Evolutionary conservation across 2,888 invertebrate species (phyloP).

Genomic region (Drosophila ezoana): DNA sequence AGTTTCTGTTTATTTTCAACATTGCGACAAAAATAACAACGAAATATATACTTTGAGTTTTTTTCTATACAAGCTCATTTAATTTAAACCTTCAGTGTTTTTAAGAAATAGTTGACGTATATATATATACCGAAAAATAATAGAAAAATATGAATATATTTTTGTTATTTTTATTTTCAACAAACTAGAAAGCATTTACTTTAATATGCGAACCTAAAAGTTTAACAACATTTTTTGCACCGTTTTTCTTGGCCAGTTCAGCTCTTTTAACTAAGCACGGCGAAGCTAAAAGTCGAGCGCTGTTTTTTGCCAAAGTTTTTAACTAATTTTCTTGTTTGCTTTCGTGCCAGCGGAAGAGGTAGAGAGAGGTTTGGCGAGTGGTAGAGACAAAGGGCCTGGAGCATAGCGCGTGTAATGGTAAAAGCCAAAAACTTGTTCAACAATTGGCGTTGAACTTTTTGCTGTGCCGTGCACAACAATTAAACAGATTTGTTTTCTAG

Average conservation of each 20-base stretch:
- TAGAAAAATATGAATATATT: neutral
- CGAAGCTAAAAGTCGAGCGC: slow-evolving; percentile 39
- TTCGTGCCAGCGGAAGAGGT: slow-evolving; percentile 19
- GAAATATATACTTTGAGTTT: neutral
- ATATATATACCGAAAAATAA: neutral
- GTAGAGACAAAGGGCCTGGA: slow-evolving; percentile 19
- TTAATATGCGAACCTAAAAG: slow-evolving; percentile 2
- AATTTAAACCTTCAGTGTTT: neutral
- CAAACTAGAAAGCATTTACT: neutral
- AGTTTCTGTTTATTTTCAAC: neutral
- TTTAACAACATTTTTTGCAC: slow-evolving; percentile 6
- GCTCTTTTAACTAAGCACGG: slow-evolving; percentile 10
- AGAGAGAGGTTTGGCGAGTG: neutral
- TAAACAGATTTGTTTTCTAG: slow-evolving; percentile 65
- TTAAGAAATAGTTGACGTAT: neutral
- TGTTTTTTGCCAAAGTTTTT: slow-evolving; percentile 68
- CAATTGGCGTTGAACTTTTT: slow-evolving; percentile 61
- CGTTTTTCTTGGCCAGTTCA: slow-evolving; percentile 1
- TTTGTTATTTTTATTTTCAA: neutral
- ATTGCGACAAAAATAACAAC: too few relatives aligned
- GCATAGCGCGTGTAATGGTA: slow-evolving; percentile 23
- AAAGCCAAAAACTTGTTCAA: slow-evolving; percentile 53
- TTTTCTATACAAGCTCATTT: neutral
- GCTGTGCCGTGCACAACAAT: slow-evolving; percentile 52
- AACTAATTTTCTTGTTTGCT: slow-evolving; percentile 74